Evolutionary conservation across 2,113 vertebrate species (phyloP).

Genomic region (Eublepharis macularius): DNA sequence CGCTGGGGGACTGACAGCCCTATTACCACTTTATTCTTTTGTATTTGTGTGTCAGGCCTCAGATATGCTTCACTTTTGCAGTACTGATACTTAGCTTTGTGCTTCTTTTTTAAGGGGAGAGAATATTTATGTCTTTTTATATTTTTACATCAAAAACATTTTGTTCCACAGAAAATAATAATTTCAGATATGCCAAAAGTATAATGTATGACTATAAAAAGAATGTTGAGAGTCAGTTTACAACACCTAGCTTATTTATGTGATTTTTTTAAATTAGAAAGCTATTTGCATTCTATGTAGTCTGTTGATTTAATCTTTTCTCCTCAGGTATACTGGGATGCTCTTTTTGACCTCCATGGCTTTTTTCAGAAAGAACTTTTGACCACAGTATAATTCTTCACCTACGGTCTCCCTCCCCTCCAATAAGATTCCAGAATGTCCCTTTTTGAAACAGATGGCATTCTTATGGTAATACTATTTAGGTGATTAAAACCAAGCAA

Average conservation of each 20-base stretch:
- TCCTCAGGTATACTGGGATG: not conserved
- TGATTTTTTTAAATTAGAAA: too few relatives aligned
- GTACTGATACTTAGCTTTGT: too few relatives aligned
- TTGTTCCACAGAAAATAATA: constrained; percentile 22
- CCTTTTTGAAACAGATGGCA: too few relatives aligned
- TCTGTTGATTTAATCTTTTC: not conserved
- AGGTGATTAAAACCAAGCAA: too few relatives aligned
- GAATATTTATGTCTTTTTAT: not conserved
- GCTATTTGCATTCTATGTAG: too few relatives aligned
- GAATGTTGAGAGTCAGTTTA: constrained; percentile 57
- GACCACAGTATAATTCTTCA: not conserved
- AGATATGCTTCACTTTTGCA: too few relatives aligned
- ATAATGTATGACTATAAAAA: constrained; percentile 39
- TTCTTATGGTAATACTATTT: too few relatives aligned
- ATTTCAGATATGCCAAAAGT: constrained; percentile 14
- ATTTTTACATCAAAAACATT: not conserved
- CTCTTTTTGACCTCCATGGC: not conserved
- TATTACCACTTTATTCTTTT: too few relatives aligned
- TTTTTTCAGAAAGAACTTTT: constrained; percentile 12
- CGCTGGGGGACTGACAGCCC: too few relatives aligned
- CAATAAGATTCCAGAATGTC: not conserved
- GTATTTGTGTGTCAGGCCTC: too few relatives aligned
- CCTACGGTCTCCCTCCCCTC: not conserved
- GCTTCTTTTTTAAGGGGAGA: not conserved
- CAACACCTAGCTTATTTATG: constrained; percentile 16